A percentile compares a stretch with the other conserved stretches of the same genome.
These are phyloP conservation scores for Oryzias dopingdopingensis DNA, from an alignment of 2,797 vertebrate species.

Conservation along the genomic window DNA sequence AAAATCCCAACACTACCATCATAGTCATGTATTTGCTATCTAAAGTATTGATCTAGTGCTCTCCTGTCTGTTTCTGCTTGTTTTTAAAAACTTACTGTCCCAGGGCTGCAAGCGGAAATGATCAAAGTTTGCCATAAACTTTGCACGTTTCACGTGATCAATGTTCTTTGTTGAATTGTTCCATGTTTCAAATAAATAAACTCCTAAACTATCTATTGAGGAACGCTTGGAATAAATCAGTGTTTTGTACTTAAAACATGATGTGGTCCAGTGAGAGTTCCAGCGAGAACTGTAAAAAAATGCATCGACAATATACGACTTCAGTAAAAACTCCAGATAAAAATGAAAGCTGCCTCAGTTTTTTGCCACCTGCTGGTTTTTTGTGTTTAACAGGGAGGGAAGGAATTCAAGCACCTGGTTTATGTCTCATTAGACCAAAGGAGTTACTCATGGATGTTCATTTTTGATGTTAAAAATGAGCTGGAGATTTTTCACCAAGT, in stretches of 20 bases:
- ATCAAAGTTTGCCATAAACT: no score
- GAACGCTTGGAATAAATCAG: constrained; percentile 27
- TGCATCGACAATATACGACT: constrained; percentile 26
- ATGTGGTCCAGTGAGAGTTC: constrained; percentile 5
- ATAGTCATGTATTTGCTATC: no score
- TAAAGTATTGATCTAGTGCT: no score
- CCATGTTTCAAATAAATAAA: no score
- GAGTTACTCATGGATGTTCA: neutral
- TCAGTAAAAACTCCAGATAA: constrained; percentile 28
- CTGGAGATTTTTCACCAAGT: constrained; percentile 18
- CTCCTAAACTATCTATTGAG: neutral
- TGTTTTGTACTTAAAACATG: constrained; percentile 12
- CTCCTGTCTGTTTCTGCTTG: no score
- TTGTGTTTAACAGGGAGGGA: constrained; percentile 2
- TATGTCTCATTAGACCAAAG: constrained; percentile 18
- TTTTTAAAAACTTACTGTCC: no score
- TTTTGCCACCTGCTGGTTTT: constrained; percentile 12
- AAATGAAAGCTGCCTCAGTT: constrained; percentile 18
- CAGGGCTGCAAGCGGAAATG: no score
- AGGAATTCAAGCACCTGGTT: neutral
- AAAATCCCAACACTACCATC: no score
- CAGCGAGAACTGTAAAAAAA: constrained; percentile 16
- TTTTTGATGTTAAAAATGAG: neutral
- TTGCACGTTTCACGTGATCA: no score
- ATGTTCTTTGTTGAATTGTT: no score